Base-by-base conservation (phyloP, 2,113 vertebrate species). In the Daphoenositta chrysoptera region DNA sequence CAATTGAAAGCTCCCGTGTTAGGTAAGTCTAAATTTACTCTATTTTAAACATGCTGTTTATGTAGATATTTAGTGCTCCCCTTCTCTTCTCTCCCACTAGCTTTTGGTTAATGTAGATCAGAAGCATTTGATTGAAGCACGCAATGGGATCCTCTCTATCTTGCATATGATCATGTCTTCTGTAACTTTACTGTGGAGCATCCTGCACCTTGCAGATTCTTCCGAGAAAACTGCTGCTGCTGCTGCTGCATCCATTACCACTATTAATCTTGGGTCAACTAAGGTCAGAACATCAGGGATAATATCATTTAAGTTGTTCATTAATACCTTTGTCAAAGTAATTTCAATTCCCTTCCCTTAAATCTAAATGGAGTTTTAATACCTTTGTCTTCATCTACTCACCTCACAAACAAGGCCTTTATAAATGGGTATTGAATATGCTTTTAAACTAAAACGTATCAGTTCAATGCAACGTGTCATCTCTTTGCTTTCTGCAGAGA, bases 91-190 rank as follows among this genome's bases (percentile, higher is more conserved):
- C 37, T 87, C 70, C 51, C 69, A 30, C 94, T 95, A 99, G 99
- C 98, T 99, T 86, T 98, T 99, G 96, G 98, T 98, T 81, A 99
- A 97, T 15, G 99, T 99, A 57, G 98, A 99, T 96, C 99, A 99
- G 97, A 99, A 99, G 94, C 99, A 99, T 95, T 97, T 99, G 88
- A 95, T 99, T 26, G 99, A 99, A 97, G 99, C 99, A 24, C 99
- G 99, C 48, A 99, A 98, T 65, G 99, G 99, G 28, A 99, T 99
- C 93, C 98, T 99, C 5, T 99, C 99, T 30, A 99, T 99, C 92
- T 98, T 99, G 78, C 99, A 99, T 93, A 99, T 99, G 97, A 99
- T 99, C 95, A 99, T 99, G 99, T 99, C 99, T 12, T 99, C 99
- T 2, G 99, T 99, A 96, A 99, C 99, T 4, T 95, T 99, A 87